Base-by-base conservation (phyloP, 2,797 vertebrate species). In the Lycodopsis pacificus region DNA sequence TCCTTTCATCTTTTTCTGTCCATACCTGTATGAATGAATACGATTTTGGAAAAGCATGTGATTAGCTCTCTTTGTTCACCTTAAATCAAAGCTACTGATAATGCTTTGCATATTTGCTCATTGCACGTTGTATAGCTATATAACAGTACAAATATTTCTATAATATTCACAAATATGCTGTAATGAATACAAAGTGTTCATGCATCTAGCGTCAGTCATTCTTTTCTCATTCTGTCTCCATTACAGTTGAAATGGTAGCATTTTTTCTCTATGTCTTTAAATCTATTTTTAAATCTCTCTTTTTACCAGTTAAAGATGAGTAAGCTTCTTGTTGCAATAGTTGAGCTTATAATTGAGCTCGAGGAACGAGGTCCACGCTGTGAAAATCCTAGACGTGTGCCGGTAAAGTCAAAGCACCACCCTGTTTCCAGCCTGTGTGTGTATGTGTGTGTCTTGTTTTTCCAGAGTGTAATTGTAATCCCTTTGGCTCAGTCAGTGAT, bases 401-500 rank as follows among this genome's bases (percentile, higher is more conserved):
- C 38, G 61, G 82, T 71, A 7, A 86, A 94, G 94, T 94, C 92
- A 89, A 90, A 91, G 88, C 93, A 86, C 90, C 82, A 76, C 86
- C 79, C 80, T 88, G 66, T 92, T 84, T 94, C 92, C 89, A 93
- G 94, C 86, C 83, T 97, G 90, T 94, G 93, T 97, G 92, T 97
- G 93, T 97, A 44, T 95, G 84, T 95, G 87, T 94, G 90, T 97
- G 95, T 98, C 95, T 97, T 97, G 95, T 98, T 96, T 97, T 96
- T 97, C 90, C 97, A 99, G 98, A 97, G 91, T 99, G 97, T 97
- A 97, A 97, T 95, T 99, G 98, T 98, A 97, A 98, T 95, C 96
- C 95, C 94, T 95, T 95, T 96, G 98, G 98, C 95, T 98, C 98
- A 95, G 95, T 97, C 95, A 97, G 93, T 96, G 97, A 96, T 94